phyloP scores from a whole-genome alignment of 1,140 invertebrate species.

The Meloidogyne exigua region DNA sequence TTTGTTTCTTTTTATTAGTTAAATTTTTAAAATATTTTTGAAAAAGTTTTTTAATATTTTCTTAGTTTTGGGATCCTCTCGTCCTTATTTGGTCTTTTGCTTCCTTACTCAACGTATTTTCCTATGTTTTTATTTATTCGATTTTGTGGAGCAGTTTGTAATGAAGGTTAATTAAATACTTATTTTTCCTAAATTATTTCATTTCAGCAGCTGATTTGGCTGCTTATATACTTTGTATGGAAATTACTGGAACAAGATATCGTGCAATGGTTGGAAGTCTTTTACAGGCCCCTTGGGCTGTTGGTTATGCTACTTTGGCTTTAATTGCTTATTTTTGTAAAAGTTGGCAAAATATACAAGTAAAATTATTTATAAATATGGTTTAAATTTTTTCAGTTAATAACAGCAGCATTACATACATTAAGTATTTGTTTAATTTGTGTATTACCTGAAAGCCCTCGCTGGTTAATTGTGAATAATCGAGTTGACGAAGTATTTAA shows the following conservation, averaged over 20 bases:
- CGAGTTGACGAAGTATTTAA: constrained; percentile 46
- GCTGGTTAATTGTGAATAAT: constrained; percentile 62
- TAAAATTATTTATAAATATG: not conserved
- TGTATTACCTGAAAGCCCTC: constrained; percentile 58
- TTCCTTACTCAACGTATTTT: constrained; percentile 62
- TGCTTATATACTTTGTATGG: constrained; percentile 54
- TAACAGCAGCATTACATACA: constrained; percentile 58
- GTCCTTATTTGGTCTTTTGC: constrained; percentile 58
- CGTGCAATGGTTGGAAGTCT: constrained; percentile 61
- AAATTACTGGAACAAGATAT: constrained; percentile 60
- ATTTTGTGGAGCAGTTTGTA: constrained; percentile 61
- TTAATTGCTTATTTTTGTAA: constrained; percentile 60
- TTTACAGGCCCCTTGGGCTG: constrained; percentile 61
- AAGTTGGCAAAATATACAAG: constrained; percentile 59
- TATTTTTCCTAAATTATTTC: not conserved
- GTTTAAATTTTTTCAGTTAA: constrained; percentile 41
- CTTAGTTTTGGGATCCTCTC: constrained; percentile 62
- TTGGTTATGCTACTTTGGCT: constrained; percentile 60
- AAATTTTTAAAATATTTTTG: not conserved
- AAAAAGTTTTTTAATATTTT: constrained; percentile 38
- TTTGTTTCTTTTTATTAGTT: not conserved
- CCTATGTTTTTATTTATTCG: constrained; percentile 62
- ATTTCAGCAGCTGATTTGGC: constrained; percentile 57
- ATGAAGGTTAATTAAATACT: constrained; percentile 40
- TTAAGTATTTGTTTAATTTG: constrained; percentile 55